Evolutionary conservation across 1,140 invertebrate species (phyloP), one percentile per base, ranked within the genome.

Genomic region (Zaprionus ghesquierei): DNA sequence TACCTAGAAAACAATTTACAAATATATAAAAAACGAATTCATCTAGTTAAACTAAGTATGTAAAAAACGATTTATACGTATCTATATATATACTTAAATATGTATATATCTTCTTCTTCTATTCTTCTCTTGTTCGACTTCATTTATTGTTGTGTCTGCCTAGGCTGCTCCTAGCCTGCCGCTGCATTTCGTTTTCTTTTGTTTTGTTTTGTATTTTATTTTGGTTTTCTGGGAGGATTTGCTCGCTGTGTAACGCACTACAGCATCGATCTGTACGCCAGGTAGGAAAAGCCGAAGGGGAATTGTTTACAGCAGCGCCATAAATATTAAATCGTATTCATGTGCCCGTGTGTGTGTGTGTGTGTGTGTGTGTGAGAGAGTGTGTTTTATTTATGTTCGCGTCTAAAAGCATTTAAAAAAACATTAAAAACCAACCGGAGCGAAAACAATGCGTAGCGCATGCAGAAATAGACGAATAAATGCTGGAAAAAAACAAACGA

Each of bases 1-100:
- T 90, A 89, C 73, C 89, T 90, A 90, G 58, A 80, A 89, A 89
- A 89, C 84, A 89, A 86, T 91, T 91, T 91, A 91, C 81, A 90
- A 86, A 91, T 91, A 82, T 87, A 89, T 89, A 89, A 89, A 87
- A 76, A 89, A 86, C 79, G 79, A 89, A 89, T 91, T 91, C 71
- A 78, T 89, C 85, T 91, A 86, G 76, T 90, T 75, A 84, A 91
- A 82, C 77, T 81, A 71, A 89, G 79, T 71, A 55, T 84, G 81
- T 84, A 70, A 84, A 89, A 89, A 89, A 89, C 68, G 76, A 77
- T 75, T 65, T 76, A 60, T 66, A 71, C 62, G 50, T 73, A 46
- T 49, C n/a, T 61, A 15, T 64, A 38, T 58, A 55, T 49, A 27
- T 63, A 51, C 29, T 33, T 60, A 41, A 38, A 59, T 33, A 44